Percentiles rank a stretch among this genome's conserved stretches.
Evolutionary conservation across 2,797 vertebrate genomes (phyloP).

Genomic region (Pristis pectinata): DNA sequence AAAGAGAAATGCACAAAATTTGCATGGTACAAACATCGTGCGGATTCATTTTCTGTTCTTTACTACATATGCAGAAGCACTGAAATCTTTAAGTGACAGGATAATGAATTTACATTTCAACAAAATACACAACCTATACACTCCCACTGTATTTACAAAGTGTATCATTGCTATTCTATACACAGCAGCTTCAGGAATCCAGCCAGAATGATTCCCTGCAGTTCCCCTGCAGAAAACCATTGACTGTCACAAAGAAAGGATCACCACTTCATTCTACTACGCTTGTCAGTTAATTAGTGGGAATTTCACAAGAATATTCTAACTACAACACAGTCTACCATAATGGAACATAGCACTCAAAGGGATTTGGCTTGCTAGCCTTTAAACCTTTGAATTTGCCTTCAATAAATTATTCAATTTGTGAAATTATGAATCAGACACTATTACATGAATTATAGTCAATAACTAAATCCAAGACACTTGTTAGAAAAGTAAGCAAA

Average conservation of each 20-base stretch:
- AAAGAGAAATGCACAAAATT: background rate
- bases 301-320: constrained; percentile 18
- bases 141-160: constrained; percentile 16
- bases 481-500: background rate
- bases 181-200: constrained; percentile 11
- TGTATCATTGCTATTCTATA: constrained; percentile 11
- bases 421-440: background rate
- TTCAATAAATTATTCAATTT: background rate
- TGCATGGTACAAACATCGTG: background rate
- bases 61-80: background rate
- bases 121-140: background rate
- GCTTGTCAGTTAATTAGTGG: constrained; percentile 28
- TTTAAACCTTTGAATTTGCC: background rate
- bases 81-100: constrained; percentile 17
- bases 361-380: background rate
- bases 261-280: background rate
- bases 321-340: background rate
- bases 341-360: constrained; percentile 2
- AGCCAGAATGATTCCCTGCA: constrained; percentile 25
- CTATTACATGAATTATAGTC: background rate
- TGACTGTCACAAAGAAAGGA: constrained; percentile 26
- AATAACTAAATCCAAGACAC: background rate
- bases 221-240: constrained; percentile 31
- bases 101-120: constrained; percentile 22
- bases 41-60: background rate